Conservation (phyloP, 1,140 invertebrate species). For the Trichoplusia ni region DNA sequence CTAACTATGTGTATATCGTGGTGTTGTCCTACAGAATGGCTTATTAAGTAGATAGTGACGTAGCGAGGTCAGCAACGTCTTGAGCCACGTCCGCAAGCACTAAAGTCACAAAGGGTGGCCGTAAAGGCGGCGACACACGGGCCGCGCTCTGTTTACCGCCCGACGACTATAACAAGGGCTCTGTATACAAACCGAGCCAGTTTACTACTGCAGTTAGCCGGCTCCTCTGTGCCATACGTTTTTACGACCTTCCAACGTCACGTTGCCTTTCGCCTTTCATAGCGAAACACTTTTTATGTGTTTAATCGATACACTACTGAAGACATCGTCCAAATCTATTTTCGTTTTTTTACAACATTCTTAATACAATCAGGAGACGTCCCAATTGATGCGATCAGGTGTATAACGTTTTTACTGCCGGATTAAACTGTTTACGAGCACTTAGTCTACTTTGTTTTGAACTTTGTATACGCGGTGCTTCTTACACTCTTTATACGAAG, state of each 20-base stretch:
- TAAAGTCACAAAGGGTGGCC: conserved; percentile 67
- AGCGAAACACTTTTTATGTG: conserved; percentile 77
- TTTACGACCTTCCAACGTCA: conserved; percentile 76
- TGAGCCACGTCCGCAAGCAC: conserved; percentile 59
- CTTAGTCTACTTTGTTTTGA: conserved; percentile 73
- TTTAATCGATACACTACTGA: conserved; percentile 79
- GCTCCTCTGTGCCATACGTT: conserved; percentile 77
- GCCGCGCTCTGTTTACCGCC: conserved; percentile 69
- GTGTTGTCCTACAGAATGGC: background rate
- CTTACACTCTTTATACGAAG: conserved; percentile 61
- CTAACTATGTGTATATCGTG: conserved; percentile 9
- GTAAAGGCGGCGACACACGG: conserved; percentile 76
- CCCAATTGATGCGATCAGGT: conserved; percentile 69
- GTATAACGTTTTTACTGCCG: conserved; percentile 74
- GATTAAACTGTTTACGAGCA: conserved; percentile 77
- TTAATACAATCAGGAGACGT: conserved; percentile 64
- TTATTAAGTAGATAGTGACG: conserved; percentile 33
- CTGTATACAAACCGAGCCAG: conserved; percentile 75
- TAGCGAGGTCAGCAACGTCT: conserved; percentile 44
- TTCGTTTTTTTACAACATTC: conserved; percentile 64
- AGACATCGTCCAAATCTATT: conserved; percentile 71
- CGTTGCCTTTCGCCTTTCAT: conserved; percentile 75
- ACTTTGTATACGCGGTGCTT: conserved; percentile 55
- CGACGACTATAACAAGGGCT: conserved; percentile 71
- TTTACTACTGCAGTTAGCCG: conserved; percentile 77